Evolutionary conservation across 2,888 invertebrate genomes (phyloP), one percentile per base, ranked within the genome.

Genomic region (Drosophila nr. medialis): DNA sequence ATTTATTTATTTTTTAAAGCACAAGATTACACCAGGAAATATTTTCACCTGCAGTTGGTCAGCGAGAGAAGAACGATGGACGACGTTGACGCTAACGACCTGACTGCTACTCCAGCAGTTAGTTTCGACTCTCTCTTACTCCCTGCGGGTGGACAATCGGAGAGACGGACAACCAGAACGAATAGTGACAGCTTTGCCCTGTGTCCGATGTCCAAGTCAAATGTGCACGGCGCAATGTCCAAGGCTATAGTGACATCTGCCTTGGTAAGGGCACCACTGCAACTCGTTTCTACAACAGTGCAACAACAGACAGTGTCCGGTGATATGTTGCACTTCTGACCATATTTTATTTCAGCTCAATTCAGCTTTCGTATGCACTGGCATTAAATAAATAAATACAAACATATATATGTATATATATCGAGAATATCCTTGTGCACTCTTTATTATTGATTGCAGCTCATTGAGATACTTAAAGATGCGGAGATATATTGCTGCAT

Each of bases 341-440:
- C 62, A 75, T 70, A 76, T 75, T 75, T 75, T 75, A 69, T 75
- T 75, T 59, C 64, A 45, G 51, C 54, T 75, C 45, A 53, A 34
- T 42, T 67, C 45, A 42, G 36, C 53, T 56, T 62, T 74, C 51
- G 56, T 36, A 34, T 63, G 59, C 70, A 32, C 32, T 11, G 18
- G 15, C 24, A 51, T 54, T 15, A 18, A 21, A 60, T 49, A 66
- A 53, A 40, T 40, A 24, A 30, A 50, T 29, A 29, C 6, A 29
- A 10, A 50, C 30, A 56, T 11, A 18, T 15, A 36, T 30, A 24
- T 21, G 15, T 27, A 38, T 34, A 34, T 53, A 15, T 42, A 24
- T 49, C 42, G 18, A 24, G 21, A 45, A 55, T 24, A 61, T 24
- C 34, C 18, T 50, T 38, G 60, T n/a, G 29, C 38, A 40, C 48